Percentiles rank a stretch among this genome's conserved stretches.
Evolutionary conservation across 2,888 invertebrate genomes (phyloP).

Genomic region (Standfussiana lucernea): DNA sequence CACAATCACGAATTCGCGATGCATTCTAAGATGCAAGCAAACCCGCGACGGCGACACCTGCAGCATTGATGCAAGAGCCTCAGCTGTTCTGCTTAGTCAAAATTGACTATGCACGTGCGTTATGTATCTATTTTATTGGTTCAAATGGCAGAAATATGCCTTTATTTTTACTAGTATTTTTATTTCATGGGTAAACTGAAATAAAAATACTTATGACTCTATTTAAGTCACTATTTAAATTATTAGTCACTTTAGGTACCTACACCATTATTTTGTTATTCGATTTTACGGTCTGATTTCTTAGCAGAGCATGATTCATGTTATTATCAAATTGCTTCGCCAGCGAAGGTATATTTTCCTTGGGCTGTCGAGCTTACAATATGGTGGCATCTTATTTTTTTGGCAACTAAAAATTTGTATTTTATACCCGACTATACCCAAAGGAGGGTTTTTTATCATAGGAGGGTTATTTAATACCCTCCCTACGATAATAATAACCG

Average conservation of each 20-base stretch:
- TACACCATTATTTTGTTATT: background rate
- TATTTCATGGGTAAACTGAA: background rate
- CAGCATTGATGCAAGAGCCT: slow-evolving; percentile 20
- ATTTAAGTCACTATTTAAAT: slow-evolving; percentile 4
- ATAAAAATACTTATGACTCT: slow-evolving; percentile 16
- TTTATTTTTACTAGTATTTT: slow-evolving; percentile 1
- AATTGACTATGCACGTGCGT: background rate
- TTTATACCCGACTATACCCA: background rate
- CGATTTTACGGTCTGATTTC: slow-evolving; percentile 3
- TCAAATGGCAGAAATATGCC: background rate
- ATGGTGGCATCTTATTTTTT: background rate
- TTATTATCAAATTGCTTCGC: background rate
- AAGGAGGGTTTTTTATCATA: too few relatives aligned
- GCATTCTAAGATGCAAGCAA: slow-evolving; percentile 44
- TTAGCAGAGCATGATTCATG: background rate
- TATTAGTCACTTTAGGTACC: too few relatives aligned
- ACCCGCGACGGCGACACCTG: background rate
- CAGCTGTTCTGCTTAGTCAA: background rate
- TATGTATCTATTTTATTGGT: slow-evolving; percentile 15
- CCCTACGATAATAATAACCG: too few relatives aligned
- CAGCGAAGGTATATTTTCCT: background rate
- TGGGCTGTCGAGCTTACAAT: background rate
- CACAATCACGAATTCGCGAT: slow-evolving; percentile 19
- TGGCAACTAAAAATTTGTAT: background rate
- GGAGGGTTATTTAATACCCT: too few relatives aligned